phyloP scores from a whole-genome alignment of 2,888 invertebrate species.

The Epistrophe grossulariae region DNA sequence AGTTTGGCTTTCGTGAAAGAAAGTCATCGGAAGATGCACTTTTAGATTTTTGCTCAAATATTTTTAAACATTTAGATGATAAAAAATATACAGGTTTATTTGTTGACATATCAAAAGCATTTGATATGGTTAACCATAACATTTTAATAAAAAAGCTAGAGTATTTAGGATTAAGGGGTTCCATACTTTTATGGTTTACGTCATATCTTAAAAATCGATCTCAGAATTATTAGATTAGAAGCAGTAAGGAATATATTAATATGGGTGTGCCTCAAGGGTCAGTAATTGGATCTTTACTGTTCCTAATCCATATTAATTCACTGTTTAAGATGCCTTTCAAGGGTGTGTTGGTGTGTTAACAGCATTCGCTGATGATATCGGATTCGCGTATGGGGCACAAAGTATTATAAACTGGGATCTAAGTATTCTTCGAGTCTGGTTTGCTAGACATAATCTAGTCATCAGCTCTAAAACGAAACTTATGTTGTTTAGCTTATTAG shows the following conservation, averaged over 20 bases:
- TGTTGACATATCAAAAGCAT: no score
- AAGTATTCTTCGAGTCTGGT: neutral
- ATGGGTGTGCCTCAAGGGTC: constrained; percentile 8
- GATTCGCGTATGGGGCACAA: neutral
- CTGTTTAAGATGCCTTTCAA: no score
- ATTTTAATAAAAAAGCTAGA: no score
- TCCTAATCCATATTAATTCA: neutral
- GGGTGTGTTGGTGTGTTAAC: constrained; percentile 1
- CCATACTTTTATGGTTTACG: no score
- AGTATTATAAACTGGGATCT: neutral
- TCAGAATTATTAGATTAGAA: neutral
- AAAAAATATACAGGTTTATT: no score
- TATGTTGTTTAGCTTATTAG: neutral
- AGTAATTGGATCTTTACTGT: neutral
- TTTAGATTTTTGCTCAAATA: no score
- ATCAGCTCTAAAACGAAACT: neutral
- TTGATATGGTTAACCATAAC: no score
- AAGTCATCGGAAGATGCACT: no score
- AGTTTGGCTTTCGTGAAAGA: no score
- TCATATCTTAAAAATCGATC: neutral
- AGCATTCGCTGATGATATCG: constrained; percentile 3
- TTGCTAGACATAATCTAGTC: neutral
- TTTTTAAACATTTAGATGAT: no score
- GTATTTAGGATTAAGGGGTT: no score
- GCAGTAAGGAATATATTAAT: neutral